Evolutionary conservation across 1,140 invertebrate species (phyloP).

Genomic region (Vanessa tameamea): DNA sequence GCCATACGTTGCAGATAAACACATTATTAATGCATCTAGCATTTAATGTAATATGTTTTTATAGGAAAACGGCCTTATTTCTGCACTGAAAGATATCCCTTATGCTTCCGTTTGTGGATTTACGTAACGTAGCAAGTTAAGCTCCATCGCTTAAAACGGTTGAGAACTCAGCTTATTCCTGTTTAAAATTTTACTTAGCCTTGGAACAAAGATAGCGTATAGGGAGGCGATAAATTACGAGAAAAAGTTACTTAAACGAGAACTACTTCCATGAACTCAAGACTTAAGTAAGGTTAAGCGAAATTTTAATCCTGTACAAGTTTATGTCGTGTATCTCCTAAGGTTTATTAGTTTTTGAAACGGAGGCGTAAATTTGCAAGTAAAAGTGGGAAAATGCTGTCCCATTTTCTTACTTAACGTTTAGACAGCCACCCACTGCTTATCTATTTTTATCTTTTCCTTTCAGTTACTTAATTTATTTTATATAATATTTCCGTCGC

Average conservation of each 20-base stretch:
- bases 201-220: slow-evolving; percentile 20
- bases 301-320: neutral
- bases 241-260: slow-evolving; percentile 4
- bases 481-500: no score
- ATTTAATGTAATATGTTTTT: no score
- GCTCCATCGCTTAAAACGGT: slow-evolving; percentile 23
- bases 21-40: no score
- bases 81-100: slow-evolving; percentile 22
- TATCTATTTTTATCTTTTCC: no score
- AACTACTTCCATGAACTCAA: neutral
- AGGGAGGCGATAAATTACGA: slow-evolving; percentile 12
- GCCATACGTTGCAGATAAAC: no score
- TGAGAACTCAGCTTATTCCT: slow-evolving; percentile 22
- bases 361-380: no score
- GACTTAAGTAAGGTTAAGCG: neutral
- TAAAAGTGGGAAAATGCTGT: no score
- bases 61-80: neutral
- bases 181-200: slow-evolving; percentile 23
- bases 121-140: slow-evolving; percentile 26
- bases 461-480: no score
- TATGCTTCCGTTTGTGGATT: slow-evolving; percentile 15
- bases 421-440: no score
- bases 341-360: neutral
- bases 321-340: neutral
- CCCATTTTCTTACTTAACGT: no score